Conservation (phyloP, 2,888 invertebrate species). For the Eupsilia transversa region DNA sequence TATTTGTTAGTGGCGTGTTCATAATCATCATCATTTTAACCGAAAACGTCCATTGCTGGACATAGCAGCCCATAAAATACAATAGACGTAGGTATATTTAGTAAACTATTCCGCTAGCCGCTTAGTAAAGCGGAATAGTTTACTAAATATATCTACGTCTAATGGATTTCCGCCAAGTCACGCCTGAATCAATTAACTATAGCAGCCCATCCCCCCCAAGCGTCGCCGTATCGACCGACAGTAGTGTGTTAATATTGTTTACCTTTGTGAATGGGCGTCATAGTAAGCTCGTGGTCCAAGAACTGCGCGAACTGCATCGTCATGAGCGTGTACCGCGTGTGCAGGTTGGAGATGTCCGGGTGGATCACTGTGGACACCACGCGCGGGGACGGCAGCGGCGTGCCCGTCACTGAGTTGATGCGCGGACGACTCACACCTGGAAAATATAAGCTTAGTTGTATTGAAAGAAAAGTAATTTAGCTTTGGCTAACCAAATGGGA, state of each 20-base stretch:
- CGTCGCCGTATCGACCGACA: too few species aligned
- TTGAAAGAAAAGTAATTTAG: not conserved
- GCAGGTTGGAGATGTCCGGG: slow-evolving; percentile 97
- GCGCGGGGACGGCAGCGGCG: slow-evolving; percentile 95
- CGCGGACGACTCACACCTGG: slow-evolving; percentile 95
- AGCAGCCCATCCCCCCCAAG: too few species aligned
- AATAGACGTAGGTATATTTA: too few species aligned
- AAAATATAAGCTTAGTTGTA: not conserved
- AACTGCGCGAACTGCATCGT: slow-evolving; percentile 99
- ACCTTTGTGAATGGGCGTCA: slow-evolving; percentile 97
- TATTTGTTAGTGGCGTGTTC: not conserved
- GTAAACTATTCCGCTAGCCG: too few species aligned
- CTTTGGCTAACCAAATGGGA: not conserved
- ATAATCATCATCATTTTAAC: not conserved
- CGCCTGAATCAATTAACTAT: too few species aligned
- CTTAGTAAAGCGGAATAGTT: too few species aligned
- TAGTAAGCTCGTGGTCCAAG: slow-evolving; percentile 97
- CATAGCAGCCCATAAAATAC: too few species aligned
- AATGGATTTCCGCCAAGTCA: too few species aligned
- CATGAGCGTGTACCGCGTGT: slow-evolving; percentile 96
- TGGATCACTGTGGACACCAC: slow-evolving; percentile 96
- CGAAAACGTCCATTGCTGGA: too few species aligned
- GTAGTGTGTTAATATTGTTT: not conserved
- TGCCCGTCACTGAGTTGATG: slow-evolving; percentile 93
- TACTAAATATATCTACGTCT: too few species aligned